Base-by-base conservation (phyloP, 2,888 invertebrate species). In the Chrysolina americana region DNA sequence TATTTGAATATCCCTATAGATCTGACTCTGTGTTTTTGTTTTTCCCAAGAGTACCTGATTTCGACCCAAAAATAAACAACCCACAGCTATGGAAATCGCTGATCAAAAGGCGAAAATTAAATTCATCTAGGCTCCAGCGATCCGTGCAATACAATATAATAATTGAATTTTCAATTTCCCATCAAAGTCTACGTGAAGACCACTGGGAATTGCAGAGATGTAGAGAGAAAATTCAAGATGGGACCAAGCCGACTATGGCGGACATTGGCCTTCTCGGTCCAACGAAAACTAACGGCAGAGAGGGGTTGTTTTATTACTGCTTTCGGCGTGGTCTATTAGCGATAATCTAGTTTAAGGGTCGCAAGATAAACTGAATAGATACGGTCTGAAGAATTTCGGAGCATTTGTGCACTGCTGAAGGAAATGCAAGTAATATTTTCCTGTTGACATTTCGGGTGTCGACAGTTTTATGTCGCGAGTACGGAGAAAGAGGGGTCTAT, bases 281-380 rank as follows among this genome's bases (percentile, higher is more conserved):
- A 66, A 50, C 28, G 76, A 56, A 74, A 74, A 74, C 68, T 59
- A 53, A 53, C 53, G 36, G 28, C 23, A 53, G 13, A 17, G 63
- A 69, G 64, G 78, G 78, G 74, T 69, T 73, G 74, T 75, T 78
- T 76, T 76, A 76, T 73, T 76, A 71, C 76, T 65, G 63, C 69
- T 74, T 36, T 50, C 68, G 77, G 74, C 71, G 71, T 70, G 75
- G 70, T 77, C 74, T 76, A 76, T 78, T 78, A 78, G 74, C 76
- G 70, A 36, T 74, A 76, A 76, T 75, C 75, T 70, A 71, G 71
- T 78, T 70, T 73, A 62, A 59, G 76, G 73, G 73, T 56, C 44
- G 68, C n/a, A 59, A 28, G 36, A 59, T 59, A 59, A 36, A 59
- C 59, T 6, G 59, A 68, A 36, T 53, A 28, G 68, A 68, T 68